Conservation (phyloP, 1,140 invertebrate species). For the Panulirus ornatus region DNA sequence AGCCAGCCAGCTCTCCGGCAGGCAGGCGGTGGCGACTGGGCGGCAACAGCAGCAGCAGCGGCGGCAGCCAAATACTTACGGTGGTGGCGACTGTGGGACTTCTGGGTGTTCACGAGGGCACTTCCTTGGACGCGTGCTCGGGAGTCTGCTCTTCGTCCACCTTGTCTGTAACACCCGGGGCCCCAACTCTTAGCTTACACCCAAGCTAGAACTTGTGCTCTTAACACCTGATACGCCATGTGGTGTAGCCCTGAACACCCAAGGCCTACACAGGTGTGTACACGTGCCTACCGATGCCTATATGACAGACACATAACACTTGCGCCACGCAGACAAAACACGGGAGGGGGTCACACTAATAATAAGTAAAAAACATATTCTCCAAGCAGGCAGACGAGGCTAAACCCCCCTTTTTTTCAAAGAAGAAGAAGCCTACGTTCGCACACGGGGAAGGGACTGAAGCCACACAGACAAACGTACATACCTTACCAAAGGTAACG, state of each 20-base stretch:
- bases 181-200: slow-evolving; percentile 57
- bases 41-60: slow-evolving; percentile 28
- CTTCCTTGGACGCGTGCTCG: slow-evolving; percentile 61
- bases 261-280: background rate
- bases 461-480: background rate
- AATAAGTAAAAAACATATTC: too few species aligned
- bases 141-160: slow-evolving; percentile 62
- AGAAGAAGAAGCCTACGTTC: too few species aligned
- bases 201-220: background rate
- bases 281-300: too few species aligned
- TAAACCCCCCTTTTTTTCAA: too few species aligned
- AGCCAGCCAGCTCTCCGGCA: background rate
- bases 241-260: background rate
- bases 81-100: slow-evolving; percentile 4
- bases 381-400: too few species aligned
- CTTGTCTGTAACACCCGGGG: slow-evolving; percentile 67
- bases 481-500: background rate
- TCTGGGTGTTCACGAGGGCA: slow-evolving; percentile 54
- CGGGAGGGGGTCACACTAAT: too few species aligned
- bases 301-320: too few species aligned
- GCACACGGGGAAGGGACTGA: background rate
- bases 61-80: slow-evolving; percentile 52
- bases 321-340: too few species aligned
- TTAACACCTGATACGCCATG: background rate
- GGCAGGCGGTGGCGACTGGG: background rate